Conservation (phyloP, 2,113 vertebrate genomes). For the Solenodon paradoxus region DNA sequence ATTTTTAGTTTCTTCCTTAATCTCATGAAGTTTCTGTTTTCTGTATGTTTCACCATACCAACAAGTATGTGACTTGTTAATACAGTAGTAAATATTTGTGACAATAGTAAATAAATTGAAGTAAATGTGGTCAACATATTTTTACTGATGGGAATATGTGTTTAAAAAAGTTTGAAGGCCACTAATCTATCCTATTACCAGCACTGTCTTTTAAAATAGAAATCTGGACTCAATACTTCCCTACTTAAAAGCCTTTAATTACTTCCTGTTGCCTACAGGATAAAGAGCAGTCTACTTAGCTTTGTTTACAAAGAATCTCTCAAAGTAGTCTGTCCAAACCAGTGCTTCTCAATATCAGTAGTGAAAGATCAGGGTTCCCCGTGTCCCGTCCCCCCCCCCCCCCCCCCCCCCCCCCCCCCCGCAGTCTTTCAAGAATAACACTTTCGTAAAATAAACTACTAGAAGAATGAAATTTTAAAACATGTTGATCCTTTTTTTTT, state of each 20-base stretch:
- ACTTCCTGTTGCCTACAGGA: conserved; percentile 29
- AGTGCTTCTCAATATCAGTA: not conserved
- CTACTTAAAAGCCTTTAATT: conserved; percentile 59
- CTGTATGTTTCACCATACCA: not conserved
- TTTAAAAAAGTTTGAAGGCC: conserved; percentile 42
- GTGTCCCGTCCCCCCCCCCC: not conserved
- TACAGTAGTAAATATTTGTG: conserved; percentile 6
- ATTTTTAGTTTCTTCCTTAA: not conserved
- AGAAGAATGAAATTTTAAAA: not conserved
- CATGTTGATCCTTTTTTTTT: not conserved
- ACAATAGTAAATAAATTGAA: not conserved
- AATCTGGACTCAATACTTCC: conserved; percentile 43
- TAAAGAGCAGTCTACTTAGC: conserved; percentile 25
- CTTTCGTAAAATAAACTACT: not conserved
- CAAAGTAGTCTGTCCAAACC: not conserved
- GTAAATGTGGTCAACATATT: not conserved
- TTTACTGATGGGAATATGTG: conserved; percentile 43
- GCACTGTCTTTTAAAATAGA: conserved; percentile 60
- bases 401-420: not conserved
- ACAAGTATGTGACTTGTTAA: not conserved
- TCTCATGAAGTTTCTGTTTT: not conserved
- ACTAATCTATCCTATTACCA: conserved; percentile 44
- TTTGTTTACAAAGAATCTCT: conserved; percentile 10
- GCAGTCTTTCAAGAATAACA: not conserved
- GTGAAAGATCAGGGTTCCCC: not conserved